Conservation (phyloP, 2,888 invertebrate genomes). For the Platycnemis pennipes region DNA sequence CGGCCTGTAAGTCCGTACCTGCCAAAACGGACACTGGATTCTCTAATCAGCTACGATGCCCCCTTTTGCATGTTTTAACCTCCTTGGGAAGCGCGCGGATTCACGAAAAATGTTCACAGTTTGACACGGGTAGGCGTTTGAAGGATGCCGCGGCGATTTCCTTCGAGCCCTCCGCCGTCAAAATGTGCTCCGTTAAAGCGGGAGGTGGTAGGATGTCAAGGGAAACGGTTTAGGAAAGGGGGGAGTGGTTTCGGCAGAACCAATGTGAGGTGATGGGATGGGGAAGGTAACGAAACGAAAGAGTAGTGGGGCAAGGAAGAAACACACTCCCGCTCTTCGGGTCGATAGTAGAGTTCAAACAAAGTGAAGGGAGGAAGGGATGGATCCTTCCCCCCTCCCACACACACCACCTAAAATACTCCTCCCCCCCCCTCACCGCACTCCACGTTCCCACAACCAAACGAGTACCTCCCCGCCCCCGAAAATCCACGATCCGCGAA, state of each 20-base stretch:
- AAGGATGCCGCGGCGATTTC: neutral
- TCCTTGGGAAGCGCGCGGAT: no score
- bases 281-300: neutral
- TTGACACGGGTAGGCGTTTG: neutral
- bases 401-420: neutral
- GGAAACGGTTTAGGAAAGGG: neutral
- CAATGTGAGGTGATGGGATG: neutral
- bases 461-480: neutral
- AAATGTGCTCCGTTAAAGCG: neutral
- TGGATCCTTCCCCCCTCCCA: neutral
- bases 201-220: neutral
- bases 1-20: no score
- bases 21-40: no score
- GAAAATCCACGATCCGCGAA: no score
- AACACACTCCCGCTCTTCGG: neutral
- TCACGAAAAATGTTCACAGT: no score
- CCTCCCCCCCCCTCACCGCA: neutral
- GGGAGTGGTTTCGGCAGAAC: neutral
- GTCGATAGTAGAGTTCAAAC: conserved; percentile 21
- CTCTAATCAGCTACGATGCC: no score
- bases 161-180: neutral
- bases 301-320: neutral
- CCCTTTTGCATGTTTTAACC: no score
- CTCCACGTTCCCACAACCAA: neutral
- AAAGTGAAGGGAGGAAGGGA: neutral